Evolutionary conservation across 2,888 invertebrate species (phyloP), one percentile per base, ranked within the genome.

Genomic region (Thalpophila matura): DNA sequence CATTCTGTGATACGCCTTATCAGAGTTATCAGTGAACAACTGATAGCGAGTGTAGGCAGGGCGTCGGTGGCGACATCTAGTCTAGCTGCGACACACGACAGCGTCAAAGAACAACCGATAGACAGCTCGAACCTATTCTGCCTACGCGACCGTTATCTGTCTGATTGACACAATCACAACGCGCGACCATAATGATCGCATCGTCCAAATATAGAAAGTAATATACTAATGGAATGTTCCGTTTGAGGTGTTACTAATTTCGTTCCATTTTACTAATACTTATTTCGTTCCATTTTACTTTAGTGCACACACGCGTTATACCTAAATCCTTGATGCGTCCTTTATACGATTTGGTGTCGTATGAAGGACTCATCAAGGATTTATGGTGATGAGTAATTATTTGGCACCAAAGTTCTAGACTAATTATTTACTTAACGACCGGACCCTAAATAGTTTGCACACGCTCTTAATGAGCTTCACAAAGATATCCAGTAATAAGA

Each of bases 41-140:
- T 84, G 87, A 86, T 88, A 89, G 83, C 69, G 66, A 40, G 67
- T 72, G 74, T 77, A 77, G 83, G 43, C 68, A 83, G 82, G 86
- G 81, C 82, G 82, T 43, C 71, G 46, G 82, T 85, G 88, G 89
- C 86, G 91, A 84, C 90, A 87, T 77, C 86, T 86, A 83, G 90
- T 91, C 91, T 91, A 73, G 82, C 60, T 38, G 35, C 74, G 67
- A 47, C 53, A 64, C 58, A 50, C 64, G 56, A 56, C 55, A 29
- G 59, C 46, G 37, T 58, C 74, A 80, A 79, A 80, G 73, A 74
- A 38, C 57, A 74, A 50, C 26, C 45, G 55, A 57, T 29, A 74
- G 73, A 67, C 59, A 59, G 43, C 20, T 22, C 46, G 43, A 37
- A 58, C 43, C 51, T 53, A 64, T 76, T 63, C 67, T 68, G 33